These are phyloP conservation scores for Gonioctena quinquepunctata DNA, from an alignment of 1,140 invertebrate genomes.

Conservation along the genomic window DNA sequence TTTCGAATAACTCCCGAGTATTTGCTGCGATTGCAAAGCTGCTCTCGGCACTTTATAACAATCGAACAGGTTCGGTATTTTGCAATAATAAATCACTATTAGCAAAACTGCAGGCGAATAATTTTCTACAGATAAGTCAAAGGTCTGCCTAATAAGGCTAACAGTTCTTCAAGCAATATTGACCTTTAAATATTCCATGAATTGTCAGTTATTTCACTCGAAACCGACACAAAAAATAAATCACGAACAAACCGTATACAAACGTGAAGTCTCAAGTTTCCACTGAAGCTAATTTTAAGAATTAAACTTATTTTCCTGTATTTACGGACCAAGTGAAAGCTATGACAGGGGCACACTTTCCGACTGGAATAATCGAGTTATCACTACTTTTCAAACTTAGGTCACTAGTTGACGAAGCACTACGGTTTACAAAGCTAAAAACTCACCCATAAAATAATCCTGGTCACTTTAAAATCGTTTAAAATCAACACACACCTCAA, in stretches of 20 bases:
- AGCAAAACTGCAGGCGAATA: neutral
- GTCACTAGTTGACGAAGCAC: conserved; percentile 19
- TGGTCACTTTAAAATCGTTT: conserved; percentile 47
- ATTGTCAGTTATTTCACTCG: conserved; percentile 4
- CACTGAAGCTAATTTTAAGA: conserved; percentile 31
- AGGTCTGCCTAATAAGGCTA: conserved; percentile 47
- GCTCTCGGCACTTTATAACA: neutral
- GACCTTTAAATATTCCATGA: conserved; percentile 38
- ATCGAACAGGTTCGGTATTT: neutral
- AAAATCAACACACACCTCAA: conserved; percentile 56
- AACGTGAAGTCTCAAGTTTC: conserved; percentile 23
- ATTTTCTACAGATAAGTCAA: conserved; percentile 25
- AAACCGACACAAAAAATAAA: neutral
- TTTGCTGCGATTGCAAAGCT: conserved; percentile 10
- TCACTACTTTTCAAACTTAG: conserved; percentile 1
- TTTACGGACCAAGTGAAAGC: conserved; percentile 47
- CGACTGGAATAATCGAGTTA: conserved; percentile 21
- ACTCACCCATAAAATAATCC: conserved; percentile 54
- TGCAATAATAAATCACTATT: neutral
- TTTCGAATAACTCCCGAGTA: neutral
- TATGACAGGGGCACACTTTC: conserved; percentile 46
- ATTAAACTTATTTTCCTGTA: conserved; percentile 42
- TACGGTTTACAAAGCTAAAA: conserved; percentile 26
- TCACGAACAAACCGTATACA: conserved; percentile 15
- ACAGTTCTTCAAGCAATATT: conserved; percentile 39